Conservation (phyloP, 2,797 vertebrate genomes). For the Benthosema pterotum region DNA sequence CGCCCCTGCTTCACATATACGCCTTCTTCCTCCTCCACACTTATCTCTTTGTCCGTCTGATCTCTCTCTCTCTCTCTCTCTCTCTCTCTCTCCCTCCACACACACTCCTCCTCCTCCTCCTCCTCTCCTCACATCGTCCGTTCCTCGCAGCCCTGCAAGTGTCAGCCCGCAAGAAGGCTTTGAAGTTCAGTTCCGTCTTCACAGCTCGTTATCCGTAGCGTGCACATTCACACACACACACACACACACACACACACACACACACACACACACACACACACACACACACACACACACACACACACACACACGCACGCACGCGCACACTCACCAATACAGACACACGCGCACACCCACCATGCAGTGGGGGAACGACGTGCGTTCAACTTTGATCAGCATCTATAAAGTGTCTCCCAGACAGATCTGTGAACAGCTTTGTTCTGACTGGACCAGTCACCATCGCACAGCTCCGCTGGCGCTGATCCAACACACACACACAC, state of each 20-base stretch:
- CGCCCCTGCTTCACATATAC: too few species aligned
- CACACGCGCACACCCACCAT: neutral
- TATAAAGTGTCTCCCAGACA: constrained; percentile 31
- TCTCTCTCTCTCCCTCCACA: constrained; percentile 64
- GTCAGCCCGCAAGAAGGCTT: constrained; percentile 53
- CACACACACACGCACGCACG: constrained; percentile 5
- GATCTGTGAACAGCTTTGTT: constrained; percentile 27
- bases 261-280: constrained; percentile 18
- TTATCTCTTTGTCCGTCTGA: constrained; percentile 50
- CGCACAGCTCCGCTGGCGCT: constrained; percentile 24
- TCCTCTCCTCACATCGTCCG: constrained; percentile 21
- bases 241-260: constrained; percentile 19
- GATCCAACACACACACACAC: constrained; percentile 10
- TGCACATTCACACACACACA: constrained; percentile 7
- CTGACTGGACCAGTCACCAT: constrained; percentile 2
- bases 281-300: constrained; percentile 15
- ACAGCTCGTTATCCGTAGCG: constrained; percentile 45
- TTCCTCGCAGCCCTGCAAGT: constrained; percentile 23
- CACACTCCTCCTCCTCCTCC: neutral
- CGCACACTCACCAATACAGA: constrained; percentile 3
- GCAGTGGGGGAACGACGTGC: too few species aligned
- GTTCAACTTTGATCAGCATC: constrained; percentile 34
- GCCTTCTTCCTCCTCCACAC: constrained; percentile 48
- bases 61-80: constrained; percentile 54
- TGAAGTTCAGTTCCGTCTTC: constrained; percentile 41